Conservation (phyloP, 2,888 invertebrate genomes). For the Leucophora obtusa region DNA sequence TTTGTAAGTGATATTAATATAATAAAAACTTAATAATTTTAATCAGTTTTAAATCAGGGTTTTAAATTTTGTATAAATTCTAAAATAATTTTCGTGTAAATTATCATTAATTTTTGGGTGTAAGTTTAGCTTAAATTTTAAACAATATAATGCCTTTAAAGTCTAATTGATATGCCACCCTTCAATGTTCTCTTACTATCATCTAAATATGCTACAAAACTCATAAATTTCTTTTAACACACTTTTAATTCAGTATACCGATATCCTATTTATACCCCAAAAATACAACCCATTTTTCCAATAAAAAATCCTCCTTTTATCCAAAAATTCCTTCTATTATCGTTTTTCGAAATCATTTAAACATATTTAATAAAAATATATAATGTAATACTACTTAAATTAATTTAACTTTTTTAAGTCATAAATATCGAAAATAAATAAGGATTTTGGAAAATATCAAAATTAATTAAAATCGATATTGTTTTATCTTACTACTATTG, state of each 20-base stretch:
- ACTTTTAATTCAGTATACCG: too few relatives aligned
- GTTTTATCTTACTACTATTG: too few relatives aligned
- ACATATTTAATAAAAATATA: too few relatives aligned
- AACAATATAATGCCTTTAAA: not conserved
- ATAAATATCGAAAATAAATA: too few relatives aligned
- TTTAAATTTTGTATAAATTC: constrained; percentile 13
- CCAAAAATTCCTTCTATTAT: not conserved
- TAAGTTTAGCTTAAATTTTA: not conserved
- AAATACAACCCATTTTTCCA: not conserved
- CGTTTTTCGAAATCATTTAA: too few relatives aligned
- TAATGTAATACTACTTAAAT: too few relatives aligned
- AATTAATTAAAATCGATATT: too few relatives aligned
- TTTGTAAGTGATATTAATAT: constrained; percentile 57
- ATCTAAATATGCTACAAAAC: not conserved
- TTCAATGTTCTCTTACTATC: not conserved
- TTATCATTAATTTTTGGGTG: not conserved
- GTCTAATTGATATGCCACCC: not conserved
- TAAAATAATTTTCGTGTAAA: not conserved
- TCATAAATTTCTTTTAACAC: not conserved
- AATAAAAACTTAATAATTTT: constrained; percentile 15
- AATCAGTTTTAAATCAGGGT: constrained; percentile 46
- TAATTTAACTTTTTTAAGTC: too few relatives aligned
- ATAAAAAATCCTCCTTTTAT: not conserved
- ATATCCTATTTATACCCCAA: not conserved
- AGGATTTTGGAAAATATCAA: not conserved